Base-by-base conservation (phyloP, 2,888 invertebrate species). In the Agrotis clavis region DNA sequence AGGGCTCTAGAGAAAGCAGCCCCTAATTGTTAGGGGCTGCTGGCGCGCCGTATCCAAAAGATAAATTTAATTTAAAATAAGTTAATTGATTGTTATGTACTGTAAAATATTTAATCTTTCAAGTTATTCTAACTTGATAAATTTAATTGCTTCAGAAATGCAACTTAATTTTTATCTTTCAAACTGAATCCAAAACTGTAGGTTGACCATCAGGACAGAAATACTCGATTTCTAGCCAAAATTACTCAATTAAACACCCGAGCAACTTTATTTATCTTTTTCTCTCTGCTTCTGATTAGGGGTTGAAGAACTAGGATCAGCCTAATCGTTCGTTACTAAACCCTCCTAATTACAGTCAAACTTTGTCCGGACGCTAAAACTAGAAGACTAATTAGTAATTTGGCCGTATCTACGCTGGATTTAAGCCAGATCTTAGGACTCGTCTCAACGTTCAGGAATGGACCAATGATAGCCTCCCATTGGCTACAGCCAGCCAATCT, bases 371-470 rank as follows among this genome's bases (percentile, higher is more conserved):
- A 51, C 19, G 13, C 50, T 72, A 72, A 56, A 57, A 47, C 61
- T 62, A 35, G 35, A 61, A 74, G 73, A 57, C 79, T 79, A 73
- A 74, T 79, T 79, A 78, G 73, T 74, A 59, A 74, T 74, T 71
- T 72, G 56, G 14, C 41, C 50, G 53, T 76, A 74, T 74, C 54
- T 14, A 25, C 14, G n/a, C 75, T 74, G 62, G 50, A 77, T 65
- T 53, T 56, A 62, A 77, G 53, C 77, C 61, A 78, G 62, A 81
- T 21, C 56, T 77, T 16, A 14, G 50, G 11, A 76, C 54, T 47
- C 35, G 21, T 41, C 47, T 19, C 25, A 47, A 62, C 21, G 56
- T 54, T 74, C 14, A 25, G 51, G 6, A 62, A 61, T 48, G 6
- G 19, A 62, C 45, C 62, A 79, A 62, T 62, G 56, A 51, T 62